Evolutionary conservation across 2,888 invertebrate genomes (phyloP).

Genomic region (Xiphydria camelus): DNA sequence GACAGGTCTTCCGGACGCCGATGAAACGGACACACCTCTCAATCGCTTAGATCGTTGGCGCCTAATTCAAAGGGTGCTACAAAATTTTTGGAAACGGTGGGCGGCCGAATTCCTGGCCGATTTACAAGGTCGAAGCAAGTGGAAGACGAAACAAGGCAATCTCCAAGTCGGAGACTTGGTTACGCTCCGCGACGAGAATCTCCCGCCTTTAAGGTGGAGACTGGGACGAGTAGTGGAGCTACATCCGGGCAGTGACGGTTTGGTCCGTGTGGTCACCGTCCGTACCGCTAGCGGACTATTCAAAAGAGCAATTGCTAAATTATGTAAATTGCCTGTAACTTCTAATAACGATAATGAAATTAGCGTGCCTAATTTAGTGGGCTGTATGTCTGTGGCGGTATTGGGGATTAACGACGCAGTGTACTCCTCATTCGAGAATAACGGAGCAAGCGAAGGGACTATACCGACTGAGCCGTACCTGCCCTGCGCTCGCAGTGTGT

Average conservation of each 20-base stretch:
- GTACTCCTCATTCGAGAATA: no score
- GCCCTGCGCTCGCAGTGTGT: no score
- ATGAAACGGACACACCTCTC: slow-evolving; percentile 18
- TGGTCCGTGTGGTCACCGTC: slow-evolving; percentile 8
- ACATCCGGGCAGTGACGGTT: slow-evolving; percentile 13
- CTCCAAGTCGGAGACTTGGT: slow-evolving; percentile 12
- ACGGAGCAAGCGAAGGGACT: no score
- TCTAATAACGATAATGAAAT: no score
- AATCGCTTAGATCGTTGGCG: slow-evolving; percentile 33
- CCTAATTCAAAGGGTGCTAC: slow-evolving; percentile 23
- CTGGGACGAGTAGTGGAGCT: slow-evolving; percentile 13
- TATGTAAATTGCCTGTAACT: slow-evolving; percentile 17
- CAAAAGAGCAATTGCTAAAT: slow-evolving; percentile 10
- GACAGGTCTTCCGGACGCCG: slow-evolving; percentile 21
- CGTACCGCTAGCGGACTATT: slow-evolving; percentile 5
- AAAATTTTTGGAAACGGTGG: slow-evolving; percentile 31
- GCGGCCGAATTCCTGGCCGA: slow-evolving; percentile 23
- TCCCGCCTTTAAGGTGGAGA: slow-evolving; percentile 16
- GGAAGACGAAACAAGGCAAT: slow-evolving; percentile 14
- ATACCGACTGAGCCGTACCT: no score
- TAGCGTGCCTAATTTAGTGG: no score
- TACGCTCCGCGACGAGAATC: slow-evolving; percentile 10
- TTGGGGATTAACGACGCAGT: no score
- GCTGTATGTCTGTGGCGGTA: no score
- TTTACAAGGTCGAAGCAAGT: slow-evolving; percentile 31